Conservation (phyloP, 2,797 vertebrate species). For the Neoniphon sammara region DNA sequence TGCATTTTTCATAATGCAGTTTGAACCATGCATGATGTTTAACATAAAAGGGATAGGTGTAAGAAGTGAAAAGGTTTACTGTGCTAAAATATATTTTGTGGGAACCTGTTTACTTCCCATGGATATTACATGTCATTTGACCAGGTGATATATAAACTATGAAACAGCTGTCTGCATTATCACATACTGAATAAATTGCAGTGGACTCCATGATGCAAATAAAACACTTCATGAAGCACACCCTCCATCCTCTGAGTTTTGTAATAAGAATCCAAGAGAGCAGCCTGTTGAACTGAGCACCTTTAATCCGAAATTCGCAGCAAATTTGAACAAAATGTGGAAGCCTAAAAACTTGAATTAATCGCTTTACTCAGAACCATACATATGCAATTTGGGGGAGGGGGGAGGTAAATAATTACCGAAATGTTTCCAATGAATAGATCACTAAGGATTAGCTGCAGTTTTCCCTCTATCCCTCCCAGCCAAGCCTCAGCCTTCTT, state of each 20-base stretch:
- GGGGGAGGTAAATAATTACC: not conserved
- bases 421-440: constrained; percentile 5
- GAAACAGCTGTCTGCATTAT: constrained; percentile 39
- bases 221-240: constrained; percentile 58
- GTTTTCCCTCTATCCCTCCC: constrained; percentile 11
- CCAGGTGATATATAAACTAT: constrained; percentile 33
- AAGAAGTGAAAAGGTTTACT: constrained; percentile 36
- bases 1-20: constrained; percentile 39
- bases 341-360: not conserved
- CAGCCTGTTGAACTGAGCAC: constrained; percentile 14
- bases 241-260: not conserved
- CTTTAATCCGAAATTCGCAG: not conserved
- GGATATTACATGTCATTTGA: constrained; percentile 25
- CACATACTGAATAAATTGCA: constrained; percentile 33
- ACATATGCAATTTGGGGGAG: not conserved
- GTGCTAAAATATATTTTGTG: constrained; percentile 32
- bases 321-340: not conserved
- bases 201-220: constrained; percentile 63
- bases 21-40: constrained; percentile 62
- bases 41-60: constrained; percentile 43
- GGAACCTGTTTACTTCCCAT: constrained; percentile 59
- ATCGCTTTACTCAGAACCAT: not conserved
- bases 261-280: not conserved
- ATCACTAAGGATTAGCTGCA: constrained; percentile 1
- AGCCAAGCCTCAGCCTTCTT: constrained; percentile 27